These are phyloP conservation scores for Tupaia chinensis DNA, from an alignment of 2,113 vertebrate genomes.

Conservation along the genomic window DNA sequence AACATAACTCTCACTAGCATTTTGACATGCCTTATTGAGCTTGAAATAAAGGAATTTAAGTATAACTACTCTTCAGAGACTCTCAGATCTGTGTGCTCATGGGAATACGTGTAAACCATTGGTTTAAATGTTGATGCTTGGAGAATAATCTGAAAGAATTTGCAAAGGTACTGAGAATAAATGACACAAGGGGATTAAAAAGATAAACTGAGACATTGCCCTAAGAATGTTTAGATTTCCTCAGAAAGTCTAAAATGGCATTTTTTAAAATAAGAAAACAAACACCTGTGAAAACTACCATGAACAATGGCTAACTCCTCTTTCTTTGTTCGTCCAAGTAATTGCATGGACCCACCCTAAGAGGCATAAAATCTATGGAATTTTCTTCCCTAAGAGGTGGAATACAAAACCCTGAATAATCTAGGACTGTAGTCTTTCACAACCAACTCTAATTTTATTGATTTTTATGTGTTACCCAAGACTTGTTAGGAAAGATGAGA, in stretches of 20 bases:
- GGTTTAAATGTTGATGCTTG: neutral
- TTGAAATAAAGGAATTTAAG: conserved; percentile 45
- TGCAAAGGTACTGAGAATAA: conserved; percentile 2
- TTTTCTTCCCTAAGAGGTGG: conserved; percentile 42
- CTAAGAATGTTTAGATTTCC: neutral
- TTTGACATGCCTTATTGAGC: neutral
- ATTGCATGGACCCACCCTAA: conserved; percentile 15
- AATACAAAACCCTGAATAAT: conserved; percentile 54
- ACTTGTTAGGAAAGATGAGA: conserved; percentile 68
- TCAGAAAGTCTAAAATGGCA: neutral
- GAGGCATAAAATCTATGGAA: conserved; percentile 63
- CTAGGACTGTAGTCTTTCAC: conserved; percentile 36
- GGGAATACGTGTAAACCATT: neutral
- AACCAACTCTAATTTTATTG: conserved; percentile 74
- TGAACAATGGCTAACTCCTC: conserved; percentile 13
- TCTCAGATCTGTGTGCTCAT: neutral
- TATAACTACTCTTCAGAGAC: conserved; percentile 22
- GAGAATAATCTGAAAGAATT: neutral
- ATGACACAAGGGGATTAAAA: neutral
- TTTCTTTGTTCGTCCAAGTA: conserved; percentile 9
- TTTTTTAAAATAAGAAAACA: neutral
- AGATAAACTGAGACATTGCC: neutral
- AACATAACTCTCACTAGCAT: neutral
- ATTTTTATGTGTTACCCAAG: conserved; percentile 70
- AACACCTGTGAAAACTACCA: neutral